Base-by-base conservation (phyloP, 2,113 vertebrate genomes). In the Lophura nycthemera region DNA sequence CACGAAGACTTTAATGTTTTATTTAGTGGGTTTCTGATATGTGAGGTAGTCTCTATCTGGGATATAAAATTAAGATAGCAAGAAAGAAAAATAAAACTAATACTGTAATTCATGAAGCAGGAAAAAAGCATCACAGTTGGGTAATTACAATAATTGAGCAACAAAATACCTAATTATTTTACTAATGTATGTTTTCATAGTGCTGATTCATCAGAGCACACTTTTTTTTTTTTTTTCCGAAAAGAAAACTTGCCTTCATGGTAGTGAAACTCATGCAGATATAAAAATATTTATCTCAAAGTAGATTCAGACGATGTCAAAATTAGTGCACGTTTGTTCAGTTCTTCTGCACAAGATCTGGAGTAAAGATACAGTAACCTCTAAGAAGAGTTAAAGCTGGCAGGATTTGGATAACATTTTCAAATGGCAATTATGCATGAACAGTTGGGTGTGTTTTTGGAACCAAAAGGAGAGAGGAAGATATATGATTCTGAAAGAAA, bases 1-100 rank as follows among this genome's bases (percentile, higher is more conserved):
- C 61, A 50, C 59, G 16, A 89, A 71, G 32, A 38, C 21, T 78
- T 78, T 42, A 65, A 76, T 63, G n/a, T 66, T 93, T 91, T 87
- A 86, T 81, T 74, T 83, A 94, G 72, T 81, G n/a, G 20, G 91
- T 72, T 91, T 67, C 50, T 83, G 38, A 85, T 32, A 71, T 4
- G 10, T 54, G 59, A 88, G 77, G n/a, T 32, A 50, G 50, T 52
- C 45, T 66, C 3, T 8, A 40, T 34, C 43, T 82, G 40, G 25
- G 30, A 78, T 50, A 60, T 54, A 85, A 84, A 87, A 82, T 45
- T 76, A 60, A 67, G 38, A 38, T 34, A 67, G 32, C 6, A 66
- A 64, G 12, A 56, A 86, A 47, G 27, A 54, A 93, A 92, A 92
- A 38, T 2, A 64, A 43, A 64, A 71, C 4, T 27, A 71, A 19